Base-by-base conservation (phyloP, 2,797 vertebrate genomes). In the Oryzias sinensis region DNA sequence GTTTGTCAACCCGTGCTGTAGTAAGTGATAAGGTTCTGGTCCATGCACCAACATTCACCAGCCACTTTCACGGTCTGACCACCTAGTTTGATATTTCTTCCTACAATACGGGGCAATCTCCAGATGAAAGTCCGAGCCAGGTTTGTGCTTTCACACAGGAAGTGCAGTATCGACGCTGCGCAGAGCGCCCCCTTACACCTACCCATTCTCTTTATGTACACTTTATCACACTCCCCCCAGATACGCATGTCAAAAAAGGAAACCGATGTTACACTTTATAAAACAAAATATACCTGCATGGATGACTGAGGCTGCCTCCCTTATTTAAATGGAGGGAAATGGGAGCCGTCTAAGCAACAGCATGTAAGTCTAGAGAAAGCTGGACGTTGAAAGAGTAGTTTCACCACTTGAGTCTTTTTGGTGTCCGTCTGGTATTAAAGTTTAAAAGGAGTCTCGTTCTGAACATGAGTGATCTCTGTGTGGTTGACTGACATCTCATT, bases 1-100 rank as follows among this genome's bases (percentile, higher is more conserved):
- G 59, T 69, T 56, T 72, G 56, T 69, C 42, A 44, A 42, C 56
- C 42, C 43, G 7, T 46, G 50, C 70, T 43, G 57, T 54, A 65
- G 65, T 68, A 67, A 73, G 62, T 60, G 79, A 81, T 76, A 73
- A 77, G 68, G 79, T 82, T 82, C 75, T 70, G 83, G 75, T 81
- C 77, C 80, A 71, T 66, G 74, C 78, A 74, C 63, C 58, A 48
- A 71, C 65, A 83, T 80, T 83, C 77, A 59, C 70, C 64, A 53
- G 43, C 76, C 78, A 76, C 84, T 85, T 87, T 87, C 83, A 83
- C 75, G 78, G 24, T 81, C 63, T 69, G 82, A 76, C 76, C 74
- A 54, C 72, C 75, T 53, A 16, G 63, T 83, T 68, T 80, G 77
- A 76, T 82, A 25, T 65, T 67, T 75, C 47, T 62, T 52, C 52